Percentiles rank a stretch among this genome's conserved stretches.
Conservation (phyloP, 2,797 vertebrate genomes). For the Falco peregrinus region DNA sequence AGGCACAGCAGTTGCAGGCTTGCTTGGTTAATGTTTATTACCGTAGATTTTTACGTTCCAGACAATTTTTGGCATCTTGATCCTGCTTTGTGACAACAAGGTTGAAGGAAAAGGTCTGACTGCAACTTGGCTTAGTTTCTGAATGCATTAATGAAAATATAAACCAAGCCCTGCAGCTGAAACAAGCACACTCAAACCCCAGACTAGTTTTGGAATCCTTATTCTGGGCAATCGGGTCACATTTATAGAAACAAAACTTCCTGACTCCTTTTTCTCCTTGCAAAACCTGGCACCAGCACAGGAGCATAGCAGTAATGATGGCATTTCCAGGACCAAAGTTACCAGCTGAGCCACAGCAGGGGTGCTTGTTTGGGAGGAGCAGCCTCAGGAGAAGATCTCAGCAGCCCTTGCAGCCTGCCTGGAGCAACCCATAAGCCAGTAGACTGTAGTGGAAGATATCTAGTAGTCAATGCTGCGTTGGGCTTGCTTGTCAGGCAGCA, state of each 20-base stretch:
- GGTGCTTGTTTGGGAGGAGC: not conserved
- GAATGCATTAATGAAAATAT: not conserved
- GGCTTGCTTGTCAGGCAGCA: not conserved
- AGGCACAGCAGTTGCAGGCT: not conserved
- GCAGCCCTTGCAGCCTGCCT: not conserved
- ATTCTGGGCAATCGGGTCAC: not conserved
- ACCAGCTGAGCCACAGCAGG: not conserved
- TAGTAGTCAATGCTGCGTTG: not conserved
- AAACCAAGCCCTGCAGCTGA: not conserved
- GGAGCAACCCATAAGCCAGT: not conserved
- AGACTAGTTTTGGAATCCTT: not conserved
- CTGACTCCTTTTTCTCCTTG: not conserved
- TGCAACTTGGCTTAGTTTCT: not conserved
- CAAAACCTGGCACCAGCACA: not conserved
- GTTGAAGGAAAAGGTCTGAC: not conserved
- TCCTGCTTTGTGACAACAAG: not conserved
- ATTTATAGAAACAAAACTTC: not conserved
- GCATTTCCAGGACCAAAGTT: not conserved
- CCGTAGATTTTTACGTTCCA: not conserved
- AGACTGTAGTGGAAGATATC: not conserved
- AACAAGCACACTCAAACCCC: not conserved
- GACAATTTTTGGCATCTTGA: not conserved
- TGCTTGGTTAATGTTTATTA: not conserved
- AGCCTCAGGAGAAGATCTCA: not conserved
- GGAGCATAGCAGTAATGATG: not conserved